phyloP scores from a whole-genome alignment of 2,888 invertebrate genomes.

The Agrotis ipsilon region DNA sequence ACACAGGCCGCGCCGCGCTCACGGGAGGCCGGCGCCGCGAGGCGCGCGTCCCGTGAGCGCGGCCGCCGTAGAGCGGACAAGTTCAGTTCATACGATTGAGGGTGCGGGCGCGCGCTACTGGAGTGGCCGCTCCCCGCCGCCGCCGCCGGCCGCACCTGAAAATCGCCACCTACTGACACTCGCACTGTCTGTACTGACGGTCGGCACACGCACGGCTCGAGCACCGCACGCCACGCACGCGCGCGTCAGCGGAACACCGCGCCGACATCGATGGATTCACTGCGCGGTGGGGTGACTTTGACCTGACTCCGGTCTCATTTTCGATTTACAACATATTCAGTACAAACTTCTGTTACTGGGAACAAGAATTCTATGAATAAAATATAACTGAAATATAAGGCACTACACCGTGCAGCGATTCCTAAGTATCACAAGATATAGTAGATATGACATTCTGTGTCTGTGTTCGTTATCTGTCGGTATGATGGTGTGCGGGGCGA shows the following conservation, averaged over 20 bases:
- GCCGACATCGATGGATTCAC: background rate
- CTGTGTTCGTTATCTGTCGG: no score
- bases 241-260: no score
- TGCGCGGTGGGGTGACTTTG: slow-evolving; percentile 28
- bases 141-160: slow-evolving; percentile 66
- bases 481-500: no score
- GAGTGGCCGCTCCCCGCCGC: slow-evolving; percentile 59
- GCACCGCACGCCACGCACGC: slow-evolving; percentile 28
- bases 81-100: slow-evolving; percentile 66
- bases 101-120: slow-evolving; percentile 54
- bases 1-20: slow-evolving; percentile 47
- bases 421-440: slow-evolving; percentile 4
- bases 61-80: slow-evolving; percentile 57
- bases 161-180: slow-evolving; percentile 71
- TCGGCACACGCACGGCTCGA: slow-evolving; percentile 23
- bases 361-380: background rate
- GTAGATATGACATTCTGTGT: no score
- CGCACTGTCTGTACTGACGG: slow-evolving; percentile 45
- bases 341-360: no score
- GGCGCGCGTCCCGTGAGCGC: slow-evolving; percentile 30
- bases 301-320: background rate
- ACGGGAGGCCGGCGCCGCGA: background rate
- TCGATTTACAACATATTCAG: background rate
- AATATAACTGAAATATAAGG: background rate
- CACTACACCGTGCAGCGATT: slow-evolving; percentile 28